Percentiles rank a stretch among this genome's conserved stretches.
phyloP scores from a whole-genome alignment of 2,113 vertebrate genomes.

The Brachyhypopomus gauderio region DNA sequence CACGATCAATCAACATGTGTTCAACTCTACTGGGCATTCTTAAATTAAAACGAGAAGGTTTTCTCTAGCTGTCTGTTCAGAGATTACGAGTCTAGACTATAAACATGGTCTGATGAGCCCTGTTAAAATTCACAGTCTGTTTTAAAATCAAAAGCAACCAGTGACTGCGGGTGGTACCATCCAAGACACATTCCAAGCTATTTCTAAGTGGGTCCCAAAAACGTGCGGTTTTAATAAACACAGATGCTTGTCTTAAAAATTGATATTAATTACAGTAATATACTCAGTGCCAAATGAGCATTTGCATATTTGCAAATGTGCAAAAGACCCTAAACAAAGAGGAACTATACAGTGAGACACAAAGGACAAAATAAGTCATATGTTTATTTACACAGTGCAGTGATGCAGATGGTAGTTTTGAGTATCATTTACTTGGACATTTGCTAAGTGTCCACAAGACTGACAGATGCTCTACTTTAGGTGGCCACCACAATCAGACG shows the following conservation, averaged over 20 bases:
- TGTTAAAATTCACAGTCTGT: background rate
- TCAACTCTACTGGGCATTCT: background rate
- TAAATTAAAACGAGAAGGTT: background rate
- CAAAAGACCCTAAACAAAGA: background rate
- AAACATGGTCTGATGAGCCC: background rate
- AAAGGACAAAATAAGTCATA: constrained; percentile 41
- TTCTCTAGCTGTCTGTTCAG: background rate
- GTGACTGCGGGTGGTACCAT: background rate
- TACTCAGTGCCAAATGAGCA: background rate
- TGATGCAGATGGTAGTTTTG: constrained; percentile 55
- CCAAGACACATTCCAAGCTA: background rate
- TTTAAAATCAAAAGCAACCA: background rate
- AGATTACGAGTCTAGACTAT: background rate
- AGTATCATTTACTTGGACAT: constrained; percentile 66
- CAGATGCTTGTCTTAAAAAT: constrained; percentile 3
- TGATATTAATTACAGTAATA: background rate
- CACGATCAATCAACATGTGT: constrained; percentile 4
- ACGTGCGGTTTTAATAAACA: background rate
- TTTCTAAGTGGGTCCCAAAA: background rate
- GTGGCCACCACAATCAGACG: constrained; percentile 80
- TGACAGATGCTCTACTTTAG: constrained; percentile 87
- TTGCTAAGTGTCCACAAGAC: constrained; percentile 75
- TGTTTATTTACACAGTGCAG: constrained; percentile 45
- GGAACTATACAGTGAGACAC: constrained; percentile 18
- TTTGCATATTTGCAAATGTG: background rate